These are phyloP conservation scores for Heteronetta atricapilla DNA, from an alignment of 2,113 vertebrate genomes.

Conservation along the genomic window DNA sequence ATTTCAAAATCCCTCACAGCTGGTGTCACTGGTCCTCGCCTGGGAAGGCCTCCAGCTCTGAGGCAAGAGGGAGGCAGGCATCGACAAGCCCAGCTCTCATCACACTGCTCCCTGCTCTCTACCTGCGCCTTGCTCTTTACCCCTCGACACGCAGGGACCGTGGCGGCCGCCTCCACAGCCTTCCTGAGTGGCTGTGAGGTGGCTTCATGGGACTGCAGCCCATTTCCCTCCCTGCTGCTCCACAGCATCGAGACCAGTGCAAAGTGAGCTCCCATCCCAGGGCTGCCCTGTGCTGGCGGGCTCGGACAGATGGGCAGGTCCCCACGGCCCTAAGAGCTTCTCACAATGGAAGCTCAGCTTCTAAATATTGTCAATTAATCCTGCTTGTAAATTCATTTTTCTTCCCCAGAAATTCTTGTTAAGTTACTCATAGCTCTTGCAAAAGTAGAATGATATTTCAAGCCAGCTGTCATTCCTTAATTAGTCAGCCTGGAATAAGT, in stretches of 20 bases:
- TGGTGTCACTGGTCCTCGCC: neutral
- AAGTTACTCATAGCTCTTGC: conserved; percentile 35
- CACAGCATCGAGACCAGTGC: neutral
- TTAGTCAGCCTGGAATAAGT: conserved; percentile 30
- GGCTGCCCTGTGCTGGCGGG: fast-evolving
- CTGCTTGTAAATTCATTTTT: neutral
- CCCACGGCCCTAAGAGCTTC: neutral
- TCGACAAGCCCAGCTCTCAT: neutral
- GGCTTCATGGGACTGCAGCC: neutral
- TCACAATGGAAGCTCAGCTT: neutral
- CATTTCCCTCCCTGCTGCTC: neutral
- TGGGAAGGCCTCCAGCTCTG: neutral
- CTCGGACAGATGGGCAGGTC: neutral
- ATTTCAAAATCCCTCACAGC: neutral
- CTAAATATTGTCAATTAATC: neutral
- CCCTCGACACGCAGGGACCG: fast-evolving
- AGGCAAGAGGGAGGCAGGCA: neutral
- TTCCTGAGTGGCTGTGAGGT: neutral
- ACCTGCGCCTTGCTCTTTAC: neutral
- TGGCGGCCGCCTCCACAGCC: neutral
- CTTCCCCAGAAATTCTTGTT: conserved; percentile 28
- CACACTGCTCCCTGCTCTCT: neutral
- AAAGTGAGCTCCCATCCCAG: neutral
- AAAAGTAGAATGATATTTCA: conserved; percentile 25
- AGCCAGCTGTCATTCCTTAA: conserved; percentile 43